Evolutionary conservation across 2,888 invertebrate species (phyloP), one percentile per base, ranked within the genome.

Genomic region (Carcina quercana): DNA sequence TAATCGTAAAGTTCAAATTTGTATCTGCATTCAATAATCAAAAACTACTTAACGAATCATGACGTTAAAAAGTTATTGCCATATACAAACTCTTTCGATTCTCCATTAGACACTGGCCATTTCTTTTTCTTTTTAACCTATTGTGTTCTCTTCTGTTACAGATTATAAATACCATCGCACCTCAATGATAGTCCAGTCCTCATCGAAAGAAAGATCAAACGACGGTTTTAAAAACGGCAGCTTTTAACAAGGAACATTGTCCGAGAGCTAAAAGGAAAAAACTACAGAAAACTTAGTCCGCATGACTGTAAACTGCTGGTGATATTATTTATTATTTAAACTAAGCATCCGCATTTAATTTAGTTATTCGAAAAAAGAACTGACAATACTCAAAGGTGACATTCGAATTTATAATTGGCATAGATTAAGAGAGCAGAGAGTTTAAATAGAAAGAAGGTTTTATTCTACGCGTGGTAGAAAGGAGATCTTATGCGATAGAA

Each of bases 281-380:
- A 27, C n/a, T 20, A 29, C 6, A 11, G 5, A 33, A 42, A 44
- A 40, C 35, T 25, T 40, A 73, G 80, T 80, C 82, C 64, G 73
- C 58, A 79, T 51, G 82, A 83, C 80, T 80, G 30, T 64, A 82
- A 82, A 72, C 72, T 74, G 74, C 75, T 33, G 72, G 74, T 76
- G 72, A 79, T 73, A 71, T 64, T 60, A 59, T 56, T 58, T 58
- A 59, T 57, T 49, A 45, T 35, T 38, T 48, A 28, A 37, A 13
- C 19, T 26, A 22, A 37, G 42, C 37, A 10, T 32, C 28, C 31
- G 42, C 44, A 46, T 47, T 48, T 34, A 42, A 41, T 28, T 27
- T 35, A 31, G 25, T 14, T 31, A 35, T 31, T 32, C 22, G 15
- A 15, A 30, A n/a, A 28, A 19, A 22, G 25, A 17, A 21, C 34